These are phyloP conservation scores for Drosophila sulfurigaster DNA, from an alignment of 1,140 invertebrate species.

Conservation along the genomic window DNA sequence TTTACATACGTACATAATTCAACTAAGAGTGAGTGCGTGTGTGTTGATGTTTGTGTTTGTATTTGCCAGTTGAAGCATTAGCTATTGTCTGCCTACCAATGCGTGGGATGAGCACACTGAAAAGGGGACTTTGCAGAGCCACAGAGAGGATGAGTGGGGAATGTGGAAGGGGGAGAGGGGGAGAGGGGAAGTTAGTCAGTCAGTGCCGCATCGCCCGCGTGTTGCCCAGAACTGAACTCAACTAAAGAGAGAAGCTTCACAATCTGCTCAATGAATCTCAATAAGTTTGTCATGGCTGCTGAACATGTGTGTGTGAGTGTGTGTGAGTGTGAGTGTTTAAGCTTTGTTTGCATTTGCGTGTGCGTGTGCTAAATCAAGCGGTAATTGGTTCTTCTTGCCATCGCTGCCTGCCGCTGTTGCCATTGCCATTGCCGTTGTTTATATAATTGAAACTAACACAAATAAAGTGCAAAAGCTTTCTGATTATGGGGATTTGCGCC, in stretches of 20 bases:
- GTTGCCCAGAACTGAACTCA: constrained; percentile 29
- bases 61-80: constrained; percentile 75
- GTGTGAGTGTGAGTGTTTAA: constrained; percentile 31
- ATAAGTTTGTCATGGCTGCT: constrained; percentile 71
- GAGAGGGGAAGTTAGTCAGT: not conserved
- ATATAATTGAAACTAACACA: constrained; percentile 83
- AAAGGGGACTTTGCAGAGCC: not conserved
- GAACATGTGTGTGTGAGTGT: constrained; percentile 22
- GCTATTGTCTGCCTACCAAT: constrained; percentile 52
- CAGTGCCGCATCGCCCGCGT: not conserved
- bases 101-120: constrained; percentile 3
- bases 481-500: constrained; percentile 79
- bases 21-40: constrained; percentile 35
- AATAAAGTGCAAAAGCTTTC: constrained; percentile 83
- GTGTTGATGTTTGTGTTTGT: constrained; percentile 63
- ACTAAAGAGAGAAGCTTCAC: constrained; percentile 61
- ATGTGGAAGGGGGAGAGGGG: not conserved
- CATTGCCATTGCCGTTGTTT: constrained; percentile 55
- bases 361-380: constrained; percentile 79
- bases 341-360: constrained; percentile 70
- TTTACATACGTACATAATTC: constrained; percentile 36
- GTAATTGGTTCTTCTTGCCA: constrained; percentile 74
- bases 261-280: constrained; percentile 82
- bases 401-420: constrained; percentile 52
- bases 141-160: not conserved